Base-by-base conservation (phyloP, 2,888 invertebrate species). In the Allygus modestus region DNA sequence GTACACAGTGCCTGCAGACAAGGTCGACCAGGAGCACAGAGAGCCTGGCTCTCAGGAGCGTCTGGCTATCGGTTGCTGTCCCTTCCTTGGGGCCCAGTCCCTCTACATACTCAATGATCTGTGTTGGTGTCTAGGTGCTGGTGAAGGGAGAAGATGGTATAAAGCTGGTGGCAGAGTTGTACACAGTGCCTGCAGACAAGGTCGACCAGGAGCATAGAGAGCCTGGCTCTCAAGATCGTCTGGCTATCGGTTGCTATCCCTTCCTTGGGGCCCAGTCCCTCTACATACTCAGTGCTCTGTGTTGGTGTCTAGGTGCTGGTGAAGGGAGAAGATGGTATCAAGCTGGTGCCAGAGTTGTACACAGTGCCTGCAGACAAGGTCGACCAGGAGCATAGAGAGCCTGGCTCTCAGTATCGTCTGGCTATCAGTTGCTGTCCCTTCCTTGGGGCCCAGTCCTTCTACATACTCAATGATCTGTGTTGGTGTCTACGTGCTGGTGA, bases 11-110 rank as follows among this genome's bases (percentile, higher is more conserved):
- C 96, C 97, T 11, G 91, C 93, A 33, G 95, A 96, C 86, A 94
- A 94, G 88, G 98, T 98, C 7, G 93, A 95, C 79, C 94, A 94
- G n/a, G 99, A 99, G 91, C 96, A 97, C 89, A 92, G 93, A 88
- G 94, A 96, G 73, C 99, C 99, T 0, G 98, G 98, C n/a, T 97
- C 96, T 87, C 98, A 98, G 90, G 93, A 93, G 75, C 92, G 99
- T 86, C 93, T 96, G 89, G 95, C 97, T 1, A 92, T 97, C 61
- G 99, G 99, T 0, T 94, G 97, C 88, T 94, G 96, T 89, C 99
- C n/a, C 99, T 0, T 99, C 99, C 0, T 94, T 90, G 99, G 99
- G 99, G 99, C 97, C 0, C 99, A 99, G 90, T 98, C 99, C 0
- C 92, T 99, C 81, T 99, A 98, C 89, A 97, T 99, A 37, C 37